Base-by-base conservation (phyloP, 2,888 invertebrate genomes). In the Trachelus stipa region DNA sequence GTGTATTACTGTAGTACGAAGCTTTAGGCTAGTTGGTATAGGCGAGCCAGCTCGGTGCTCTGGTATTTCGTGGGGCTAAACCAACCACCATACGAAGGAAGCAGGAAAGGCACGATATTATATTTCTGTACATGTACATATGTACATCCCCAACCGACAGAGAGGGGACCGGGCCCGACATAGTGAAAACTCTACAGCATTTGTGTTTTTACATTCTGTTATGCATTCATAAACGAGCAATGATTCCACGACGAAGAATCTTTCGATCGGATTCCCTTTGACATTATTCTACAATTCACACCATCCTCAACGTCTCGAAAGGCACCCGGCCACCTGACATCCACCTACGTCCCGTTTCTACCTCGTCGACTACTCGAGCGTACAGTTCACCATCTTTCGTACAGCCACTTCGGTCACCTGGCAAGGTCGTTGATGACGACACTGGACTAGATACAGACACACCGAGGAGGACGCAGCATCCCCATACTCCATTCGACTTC, bases 61-160 rank as follows among this genome's bases (percentile, higher is more conserved):
- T 81, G 79, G 78, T 80, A 78, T 81, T 79, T 85, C 85, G 85
- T 83, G 56, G 9, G 56, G 56, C 56, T 56, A 23, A 56, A 56
- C 23, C 56, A 56, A 56, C 56, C 71, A 84, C 83, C 85, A 83
- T 34, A 34, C 83, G 81, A 82, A 84, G 81, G 84, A 86, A 88
- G 85, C 86, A 85, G 84, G 85, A 85, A 87, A 88, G 88, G 88
- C 88, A 88, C 88, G 83, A 83, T 86, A 85, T 85, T 71, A 71
- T 71, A 86, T 86, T 84, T 83, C 82, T 83, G 56, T 56, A 56
- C 73, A 81, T 75, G 79, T 79, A 80, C 77, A 79, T 82, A 85
- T 85, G 81, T 81, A 83, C 56, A 56, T 23, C 56, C 56, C 23
- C 56, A 56, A 56, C 56, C 56, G 23, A 23, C 23, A 23, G 9